These are phyloP conservation scores for Prunella strophiata DNA, from an alignment of 2,797 vertebrate genomes.

Conservation along the genomic window DNA sequence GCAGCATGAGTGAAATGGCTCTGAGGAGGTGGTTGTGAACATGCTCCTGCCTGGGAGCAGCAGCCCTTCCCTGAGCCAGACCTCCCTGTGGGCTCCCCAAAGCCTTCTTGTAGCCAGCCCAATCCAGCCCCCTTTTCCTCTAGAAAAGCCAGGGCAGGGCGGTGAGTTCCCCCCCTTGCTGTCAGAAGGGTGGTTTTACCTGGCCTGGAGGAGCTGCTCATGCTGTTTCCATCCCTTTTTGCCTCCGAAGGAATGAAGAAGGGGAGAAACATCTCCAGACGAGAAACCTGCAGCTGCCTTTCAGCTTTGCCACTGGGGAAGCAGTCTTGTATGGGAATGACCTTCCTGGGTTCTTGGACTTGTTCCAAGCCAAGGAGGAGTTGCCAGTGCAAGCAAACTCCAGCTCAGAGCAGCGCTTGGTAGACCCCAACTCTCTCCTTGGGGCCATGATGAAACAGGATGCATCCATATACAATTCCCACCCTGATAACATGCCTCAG, in stretches of 20 bases:
- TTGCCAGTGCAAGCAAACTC: conserved; percentile 68
- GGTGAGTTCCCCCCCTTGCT: background rate
- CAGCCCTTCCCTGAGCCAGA: background rate
- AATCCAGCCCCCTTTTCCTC: background rate
- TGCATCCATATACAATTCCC: conserved; percentile 79
- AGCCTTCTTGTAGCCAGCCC: background rate
- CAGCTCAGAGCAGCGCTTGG: background rate
- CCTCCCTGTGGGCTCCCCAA: background rate
- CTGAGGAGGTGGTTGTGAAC: background rate
- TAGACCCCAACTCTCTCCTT: conserved; percentile 78
- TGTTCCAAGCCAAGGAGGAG: conserved; percentile 57
- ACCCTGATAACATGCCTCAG: conserved; percentile 52
- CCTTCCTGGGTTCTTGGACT: conserved; percentile 65
- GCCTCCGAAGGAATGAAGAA: conserved; percentile 80
- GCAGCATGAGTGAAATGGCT: fast-evolving
- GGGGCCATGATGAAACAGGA: conserved; percentile 84
- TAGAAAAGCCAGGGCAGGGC: background rate
- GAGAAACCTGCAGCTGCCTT: conserved; percentile 83
- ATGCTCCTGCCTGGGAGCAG: background rate
- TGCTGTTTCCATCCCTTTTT: background rate
- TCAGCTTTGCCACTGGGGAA: conserved; percentile 84
- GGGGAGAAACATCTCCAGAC: conserved; percentile 83
- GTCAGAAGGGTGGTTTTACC: background rate
- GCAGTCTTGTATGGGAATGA: conserved; percentile 81
- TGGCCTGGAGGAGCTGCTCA: background rate